Evolutionary conservation across 1,140 invertebrate species (phyloP).

Genomic region (Chrysopa pallens): DNA sequence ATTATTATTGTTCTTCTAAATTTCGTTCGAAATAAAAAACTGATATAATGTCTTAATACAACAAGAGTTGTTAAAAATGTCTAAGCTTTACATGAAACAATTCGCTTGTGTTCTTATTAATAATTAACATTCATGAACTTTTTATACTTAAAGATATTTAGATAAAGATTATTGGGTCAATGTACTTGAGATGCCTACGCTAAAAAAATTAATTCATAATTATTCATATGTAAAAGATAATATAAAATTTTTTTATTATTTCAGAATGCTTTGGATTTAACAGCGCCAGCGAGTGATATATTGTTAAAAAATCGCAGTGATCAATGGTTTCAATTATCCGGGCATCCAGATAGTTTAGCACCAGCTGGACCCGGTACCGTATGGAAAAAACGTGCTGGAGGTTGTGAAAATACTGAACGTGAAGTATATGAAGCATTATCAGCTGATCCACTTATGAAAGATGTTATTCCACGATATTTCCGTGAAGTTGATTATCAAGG

Average conservation of each 20-base stretch:
- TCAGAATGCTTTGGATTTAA: conserved; percentile 86
- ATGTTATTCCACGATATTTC: conserved; percentile 74
- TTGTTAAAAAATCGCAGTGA: conserved; percentile 49
- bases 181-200: too few species aligned
- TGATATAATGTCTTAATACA: too few species aligned
- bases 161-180: too few species aligned
- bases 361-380: conserved; percentile 86
- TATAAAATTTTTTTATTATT: conserved; percentile 21
- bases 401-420: conserved; percentile 55
- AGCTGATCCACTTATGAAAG: conserved; percentile 49
- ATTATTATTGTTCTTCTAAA: too few species aligned
- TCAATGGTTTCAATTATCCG: conserved; percentile 83
- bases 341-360: conserved; percentile 82
- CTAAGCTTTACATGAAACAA: too few species aligned
- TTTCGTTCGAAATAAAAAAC: too few species aligned
- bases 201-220: too few species aligned
- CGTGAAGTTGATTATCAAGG: conserved; percentile 70
- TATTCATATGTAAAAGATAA: too few species aligned
- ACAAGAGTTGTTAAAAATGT: too few species aligned
- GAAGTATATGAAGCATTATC: conserved; percentile 67
- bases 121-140: too few species aligned
- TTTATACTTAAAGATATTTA: too few species aligned
- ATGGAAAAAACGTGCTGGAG: conserved; percentile 66
- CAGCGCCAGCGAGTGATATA: conserved; percentile 76
- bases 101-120: too few species aligned